Conservation (phyloP, 1,140 invertebrate genomes). For the Hesperophylax magnus region DNA sequence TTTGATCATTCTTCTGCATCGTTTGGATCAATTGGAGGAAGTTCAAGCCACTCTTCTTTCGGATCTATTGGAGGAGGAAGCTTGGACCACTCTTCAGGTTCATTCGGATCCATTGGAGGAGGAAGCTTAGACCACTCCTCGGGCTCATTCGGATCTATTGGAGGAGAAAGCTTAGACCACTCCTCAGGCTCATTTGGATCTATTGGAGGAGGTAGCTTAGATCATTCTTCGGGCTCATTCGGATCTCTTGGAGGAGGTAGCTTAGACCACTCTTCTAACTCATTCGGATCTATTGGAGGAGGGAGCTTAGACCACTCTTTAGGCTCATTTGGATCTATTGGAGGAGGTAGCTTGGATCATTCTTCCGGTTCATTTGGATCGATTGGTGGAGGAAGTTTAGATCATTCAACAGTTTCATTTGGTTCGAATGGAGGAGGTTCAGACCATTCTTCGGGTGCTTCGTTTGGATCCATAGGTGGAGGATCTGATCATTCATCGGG, state of each 20-base stretch:
- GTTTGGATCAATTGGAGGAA: background rate
- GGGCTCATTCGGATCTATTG: background rate
- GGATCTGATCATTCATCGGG: background rate
- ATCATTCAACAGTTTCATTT: background rate
- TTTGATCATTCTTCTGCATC: background rate
- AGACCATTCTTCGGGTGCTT: background rate
- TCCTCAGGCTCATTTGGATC: background rate
- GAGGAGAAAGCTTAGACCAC: background rate
- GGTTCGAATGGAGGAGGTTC: background rate
- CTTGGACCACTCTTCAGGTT: background rate
- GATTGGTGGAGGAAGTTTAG: slow-evolving; percentile 36
- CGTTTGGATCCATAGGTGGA: slow-evolving; percentile 31
- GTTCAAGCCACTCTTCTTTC: background rate
- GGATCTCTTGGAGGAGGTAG: no score
- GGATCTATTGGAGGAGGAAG: background rate
- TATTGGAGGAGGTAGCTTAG: background rate
- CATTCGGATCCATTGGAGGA: background rate
- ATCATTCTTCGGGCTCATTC: background rate
- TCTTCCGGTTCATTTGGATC: background rate
- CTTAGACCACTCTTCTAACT: background rate
- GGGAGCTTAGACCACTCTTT: background rate
- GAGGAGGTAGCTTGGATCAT: background rate
- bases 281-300: background rate
- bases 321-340: background rate
- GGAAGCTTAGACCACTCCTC: slow-evolving; percentile 60